Evolutionary conservation across 2,888 invertebrate genomes (phyloP).

Genomic region (Tubulanus polymorphus): DNA sequence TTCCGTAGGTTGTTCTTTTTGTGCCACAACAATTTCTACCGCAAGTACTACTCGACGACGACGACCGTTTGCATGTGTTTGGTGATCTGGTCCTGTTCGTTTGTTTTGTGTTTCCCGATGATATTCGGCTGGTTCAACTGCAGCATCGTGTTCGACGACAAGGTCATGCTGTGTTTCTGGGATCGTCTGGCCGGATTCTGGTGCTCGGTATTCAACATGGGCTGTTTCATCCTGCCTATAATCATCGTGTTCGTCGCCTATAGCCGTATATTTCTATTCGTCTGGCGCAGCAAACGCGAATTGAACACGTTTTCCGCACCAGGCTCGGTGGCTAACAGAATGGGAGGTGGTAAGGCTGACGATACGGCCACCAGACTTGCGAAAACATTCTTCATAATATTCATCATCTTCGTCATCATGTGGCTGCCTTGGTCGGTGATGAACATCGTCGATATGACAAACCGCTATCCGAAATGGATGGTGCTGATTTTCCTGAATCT

Average conservation of each 20-base stretch:
- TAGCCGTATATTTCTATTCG: slow-evolving; percentile 16
- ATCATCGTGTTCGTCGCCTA: slow-evolving; percentile 18
- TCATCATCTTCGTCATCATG: slow-evolving; percentile 16
- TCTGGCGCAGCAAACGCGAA: slow-evolving; percentile 10
- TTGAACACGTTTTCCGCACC: too few relatives aligned
- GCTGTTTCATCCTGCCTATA: slow-evolving; percentile 17
- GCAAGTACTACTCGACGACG: too few relatives aligned
- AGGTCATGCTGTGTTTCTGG: slow-evolving; percentile 23
- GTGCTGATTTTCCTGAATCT: too few relatives aligned
- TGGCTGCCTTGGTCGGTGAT: slow-evolving; percentile 20
- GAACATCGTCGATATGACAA: slow-evolving; percentile 11
- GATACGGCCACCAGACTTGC: slow-evolving; percentile 14
- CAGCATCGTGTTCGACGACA: slow-evolving; percentile 21
- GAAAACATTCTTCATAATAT: slow-evolving; percentile 18
- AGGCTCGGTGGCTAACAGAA: not conserved
- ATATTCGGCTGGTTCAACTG: slow-evolving; percentile 24
- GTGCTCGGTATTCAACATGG: slow-evolving; percentile 20
- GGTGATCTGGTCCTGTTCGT: too few relatives aligned
- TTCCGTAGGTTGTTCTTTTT: too few relatives aligned
- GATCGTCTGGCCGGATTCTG: slow-evolving; percentile 19
- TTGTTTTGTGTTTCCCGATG: too few relatives aligned
- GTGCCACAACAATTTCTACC: too few relatives aligned
- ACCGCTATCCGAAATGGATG: slow-evolving; percentile 11
- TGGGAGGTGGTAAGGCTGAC: slow-evolving; percentile 2
- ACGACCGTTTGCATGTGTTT: too few relatives aligned